These are phyloP conservation scores for Cacoxenus indagator DNA, from an alignment of 2,888 invertebrate species.

Conservation along the genomic window DNA sequence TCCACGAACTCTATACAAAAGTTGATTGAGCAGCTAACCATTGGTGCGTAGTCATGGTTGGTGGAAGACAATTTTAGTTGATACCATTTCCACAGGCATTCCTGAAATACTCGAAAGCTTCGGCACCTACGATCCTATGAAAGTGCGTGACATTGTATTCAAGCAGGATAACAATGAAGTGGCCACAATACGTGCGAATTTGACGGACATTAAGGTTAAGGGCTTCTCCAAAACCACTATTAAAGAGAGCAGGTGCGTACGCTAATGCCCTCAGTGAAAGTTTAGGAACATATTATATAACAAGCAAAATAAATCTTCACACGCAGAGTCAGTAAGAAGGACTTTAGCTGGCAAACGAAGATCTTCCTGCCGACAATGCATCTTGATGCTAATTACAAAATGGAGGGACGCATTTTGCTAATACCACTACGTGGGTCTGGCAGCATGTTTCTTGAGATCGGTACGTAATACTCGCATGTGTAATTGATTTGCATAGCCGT, in stretches of 20 bases:
- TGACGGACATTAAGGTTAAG: constrained; percentile 76
- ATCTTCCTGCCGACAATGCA: constrained; percentile 76
- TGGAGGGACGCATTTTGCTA: constrained; percentile 77
- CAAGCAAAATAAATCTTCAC: not conserved
- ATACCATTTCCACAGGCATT: constrained; percentile 44
- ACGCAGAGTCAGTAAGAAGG: constrained; percentile 75
- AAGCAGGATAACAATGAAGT: constrained; percentile 80
- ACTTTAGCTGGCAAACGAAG: constrained; percentile 78
- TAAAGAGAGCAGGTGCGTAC: constrained; percentile 74
- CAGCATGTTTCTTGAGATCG: constrained; percentile 79
- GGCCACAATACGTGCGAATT: constrained; percentile 79
- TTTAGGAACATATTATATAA: not conserved
- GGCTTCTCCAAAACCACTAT: constrained; percentile 77
- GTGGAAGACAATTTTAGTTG: not conserved
- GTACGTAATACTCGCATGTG: constrained; percentile 66
- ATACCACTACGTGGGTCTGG: constrained; percentile 79
- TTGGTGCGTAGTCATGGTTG: constrained; percentile 12
- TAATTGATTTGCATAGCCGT: not conserved
- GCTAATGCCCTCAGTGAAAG: not conserved
- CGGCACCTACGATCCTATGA: constrained; percentile 76
- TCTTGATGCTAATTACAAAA: constrained; percentile 78
- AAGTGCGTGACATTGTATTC: constrained; percentile 76
- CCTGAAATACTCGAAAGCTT: constrained; percentile 69
- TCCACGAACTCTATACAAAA: constrained; percentile 74
- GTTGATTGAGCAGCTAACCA: constrained; percentile 73